A percentile compares a stretch with the other conserved stretches of the same genome.
These are phyloP conservation scores for Psittacula cyanocephala DNA, from an alignment of 2,113 vertebrate genomes.

Conservation along the genomic window DNA sequence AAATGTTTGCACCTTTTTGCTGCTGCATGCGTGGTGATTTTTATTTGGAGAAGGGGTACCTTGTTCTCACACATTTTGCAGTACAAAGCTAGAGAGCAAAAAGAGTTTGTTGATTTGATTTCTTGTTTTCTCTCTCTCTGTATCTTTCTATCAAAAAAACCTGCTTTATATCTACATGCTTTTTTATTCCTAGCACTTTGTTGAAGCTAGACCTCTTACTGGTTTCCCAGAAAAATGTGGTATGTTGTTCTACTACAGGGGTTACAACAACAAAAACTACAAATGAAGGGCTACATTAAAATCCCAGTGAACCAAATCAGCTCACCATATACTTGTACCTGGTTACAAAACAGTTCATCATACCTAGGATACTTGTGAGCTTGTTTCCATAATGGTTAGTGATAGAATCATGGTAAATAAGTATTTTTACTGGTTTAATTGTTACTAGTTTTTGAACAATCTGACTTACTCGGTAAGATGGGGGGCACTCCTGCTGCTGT, in stretches of 20 bases:
- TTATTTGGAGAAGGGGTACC: accelerated
- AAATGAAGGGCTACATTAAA: not conserved
- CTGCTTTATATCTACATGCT: not conserved
- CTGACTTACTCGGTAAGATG: not conserved
- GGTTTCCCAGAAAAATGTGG: not conserved
- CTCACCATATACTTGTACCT: not conserved
- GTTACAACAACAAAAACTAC: not conserved
- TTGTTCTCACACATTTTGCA: not conserved
- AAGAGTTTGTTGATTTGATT: not conserved
- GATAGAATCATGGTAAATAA: not conserved
- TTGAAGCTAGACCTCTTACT: not conserved
- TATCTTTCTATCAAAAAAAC: not conserved
- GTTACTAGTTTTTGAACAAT: not conserved
- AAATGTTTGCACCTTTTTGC: not conserved
- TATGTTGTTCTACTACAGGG: not conserved
- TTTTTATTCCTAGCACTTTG: not conserved
- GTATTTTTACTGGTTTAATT: not conserved
- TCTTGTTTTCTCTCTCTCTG: not conserved
- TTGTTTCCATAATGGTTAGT: not conserved
- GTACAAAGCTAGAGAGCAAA: not conserved
- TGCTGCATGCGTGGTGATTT: accelerated
- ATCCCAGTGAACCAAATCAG: not conserved
- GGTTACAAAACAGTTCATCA: not conserved
- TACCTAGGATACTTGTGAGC: not conserved
- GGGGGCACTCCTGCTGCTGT: not conserved